Conservation (phyloP, 2,113 vertebrate genomes). For the Aldabrachelys gigantea region DNA sequence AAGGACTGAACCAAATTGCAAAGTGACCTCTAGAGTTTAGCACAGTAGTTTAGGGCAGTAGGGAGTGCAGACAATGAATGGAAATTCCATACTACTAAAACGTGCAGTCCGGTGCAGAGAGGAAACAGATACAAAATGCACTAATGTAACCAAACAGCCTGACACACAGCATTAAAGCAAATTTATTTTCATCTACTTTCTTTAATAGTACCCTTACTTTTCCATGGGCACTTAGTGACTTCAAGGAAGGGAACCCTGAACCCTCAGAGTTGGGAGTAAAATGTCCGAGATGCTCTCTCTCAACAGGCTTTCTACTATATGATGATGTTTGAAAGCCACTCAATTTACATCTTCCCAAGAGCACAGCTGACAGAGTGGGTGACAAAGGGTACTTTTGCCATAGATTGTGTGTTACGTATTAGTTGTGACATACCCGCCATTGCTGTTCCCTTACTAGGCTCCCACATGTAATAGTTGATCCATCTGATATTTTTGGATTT, state of each 20-base stretch:
- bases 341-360: neutral
- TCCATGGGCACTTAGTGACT: neutral
- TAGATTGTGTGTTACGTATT: neutral
- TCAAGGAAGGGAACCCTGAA: neutral
- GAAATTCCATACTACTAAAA: neutral
- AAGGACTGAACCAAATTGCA: constrained; percentile 20
- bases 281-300: neutral
- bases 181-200: neutral
- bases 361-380: neutral
- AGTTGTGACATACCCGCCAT: neutral
- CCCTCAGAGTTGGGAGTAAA: neutral
- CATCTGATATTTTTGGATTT: neutral
- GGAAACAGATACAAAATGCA: neutral
- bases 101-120: neutral
- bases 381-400: neutral
- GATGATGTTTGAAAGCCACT: neutral
- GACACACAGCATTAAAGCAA: neutral
- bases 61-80: constrained; percentile 1
- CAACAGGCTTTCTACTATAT: neutral
- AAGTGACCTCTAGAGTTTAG: neutral
- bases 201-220: neutral
- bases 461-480: neutral
- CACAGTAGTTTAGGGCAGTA: neutral
- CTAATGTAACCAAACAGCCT: neutral
- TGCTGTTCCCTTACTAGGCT: accelerated